Base-by-base conservation (phyloP, 2,888 invertebrate genomes). In the Pachycephus smyrnensis region DNA sequence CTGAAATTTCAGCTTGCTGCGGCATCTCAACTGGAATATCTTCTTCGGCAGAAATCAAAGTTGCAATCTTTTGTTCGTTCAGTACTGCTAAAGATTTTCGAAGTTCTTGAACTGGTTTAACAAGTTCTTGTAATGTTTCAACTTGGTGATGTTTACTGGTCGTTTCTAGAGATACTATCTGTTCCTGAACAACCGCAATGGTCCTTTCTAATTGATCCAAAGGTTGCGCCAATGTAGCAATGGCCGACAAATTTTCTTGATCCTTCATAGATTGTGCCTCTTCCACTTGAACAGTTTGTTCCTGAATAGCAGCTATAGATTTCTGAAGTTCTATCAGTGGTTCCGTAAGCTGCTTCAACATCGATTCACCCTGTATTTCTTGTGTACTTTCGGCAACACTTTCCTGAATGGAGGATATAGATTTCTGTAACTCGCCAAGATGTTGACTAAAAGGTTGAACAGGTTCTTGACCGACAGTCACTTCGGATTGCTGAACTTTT, bases 141-240 rank as follows among this genome's bases (percentile, higher is more conserved):
- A 79, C 12, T 33, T 78, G 73, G 12, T 69, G 69, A 71, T 31
- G 75, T 35, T 9, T 40, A 76, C n/a, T n/a, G 69, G 37, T 40
- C 73, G 11, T 78, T 40, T 71, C 37, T 11, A 32, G 69, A 35
- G 30, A 11, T 78, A 83, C 81, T 11, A 82, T 80, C 79, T 87
- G 86, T 55, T 88, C 84, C 75, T 88, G 87, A 68, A 90, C 83
- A 32, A 84, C 81, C 15, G 86, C 85, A 68, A 90, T 84, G 31
- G 92, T 87, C 2, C 88, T 84, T 79, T 92, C 89, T 12, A 92
- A 87, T 76, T 90, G 90, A 32, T 89, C 89, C 4, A 92, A 85
- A 11, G 88, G 88, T 35, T 85, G 80, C 15, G 84, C 95, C 77
- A 95, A 92, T 55, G 95, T 92, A 78, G 94, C 94, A 79, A 94